Conservation (phyloP, 2,888 invertebrate genomes). For the Nephrocerus scutellatus region DNA sequence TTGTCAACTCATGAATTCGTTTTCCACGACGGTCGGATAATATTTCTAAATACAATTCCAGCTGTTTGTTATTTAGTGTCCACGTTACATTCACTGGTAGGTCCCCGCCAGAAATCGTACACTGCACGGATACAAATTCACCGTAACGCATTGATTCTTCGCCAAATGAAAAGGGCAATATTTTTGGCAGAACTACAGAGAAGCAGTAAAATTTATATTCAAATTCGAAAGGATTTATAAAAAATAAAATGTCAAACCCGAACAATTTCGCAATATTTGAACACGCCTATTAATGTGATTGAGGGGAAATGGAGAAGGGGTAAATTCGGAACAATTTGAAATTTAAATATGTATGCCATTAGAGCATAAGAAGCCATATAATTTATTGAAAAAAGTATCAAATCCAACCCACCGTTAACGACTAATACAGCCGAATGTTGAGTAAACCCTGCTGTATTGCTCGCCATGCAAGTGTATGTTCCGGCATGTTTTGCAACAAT, state of each 20-base stretch:
- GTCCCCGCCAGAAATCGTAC: constrained; percentile 53
- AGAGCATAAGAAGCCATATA: background rate
- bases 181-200: constrained; percentile 62
- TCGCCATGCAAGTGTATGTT: constrained; percentile 67
- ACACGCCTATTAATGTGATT: too few species aligned
- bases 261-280: too few species aligned
- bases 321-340: too few species aligned
- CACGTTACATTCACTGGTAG: constrained; percentile 56
- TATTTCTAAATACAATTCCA: constrained; percentile 43
- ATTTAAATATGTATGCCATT: too few species aligned
- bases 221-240: background rate
- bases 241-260: constrained; percentile 2
- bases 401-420: constrained; percentile 59
- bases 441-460: constrained; percentile 64
- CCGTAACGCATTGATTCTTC: constrained; percentile 65
- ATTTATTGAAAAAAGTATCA: constrained; percentile 24
- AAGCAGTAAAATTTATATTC: background rate
- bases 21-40: constrained; percentile 46
- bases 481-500: constrained; percentile 65
- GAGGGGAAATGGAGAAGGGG: background rate
- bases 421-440: constrained; percentile 63
- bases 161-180: constrained; percentile 68
- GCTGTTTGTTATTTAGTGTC: constrained; percentile 52
- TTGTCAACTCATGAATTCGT: constrained; percentile 55
- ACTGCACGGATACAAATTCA: constrained; percentile 52